Evolutionary conservation across 92 coral and sea anemone genomes (phyloP).

Genomic region (Diadumene lineata): DNA sequence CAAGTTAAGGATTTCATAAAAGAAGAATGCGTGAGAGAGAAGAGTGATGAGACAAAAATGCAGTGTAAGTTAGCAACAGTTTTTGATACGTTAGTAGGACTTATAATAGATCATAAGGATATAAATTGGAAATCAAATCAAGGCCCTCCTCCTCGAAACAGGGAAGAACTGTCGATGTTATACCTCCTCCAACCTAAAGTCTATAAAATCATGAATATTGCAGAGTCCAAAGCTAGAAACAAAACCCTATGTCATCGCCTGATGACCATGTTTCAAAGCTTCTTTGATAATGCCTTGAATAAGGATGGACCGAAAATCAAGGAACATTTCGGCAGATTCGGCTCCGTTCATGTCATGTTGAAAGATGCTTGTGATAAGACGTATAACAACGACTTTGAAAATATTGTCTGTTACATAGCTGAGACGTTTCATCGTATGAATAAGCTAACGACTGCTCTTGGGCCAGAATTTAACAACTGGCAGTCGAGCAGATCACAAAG

Average conservation of each 20-base stretch:
- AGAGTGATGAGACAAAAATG: conserved; percentile 29
- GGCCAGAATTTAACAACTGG: conserved; percentile 35
- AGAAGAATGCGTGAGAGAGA: conserved; percentile 33
- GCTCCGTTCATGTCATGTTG: conserved; percentile 37
- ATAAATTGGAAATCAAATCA: conserved; percentile 21
- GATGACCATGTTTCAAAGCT: conserved; percentile 53
- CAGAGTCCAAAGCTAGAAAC: conserved; percentile 33
- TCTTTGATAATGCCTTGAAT: conserved; percentile 42
- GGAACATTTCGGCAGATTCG: conserved; percentile 53
- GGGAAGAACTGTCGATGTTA: conserved; percentile 49
- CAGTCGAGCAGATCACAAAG: conserved; percentile 30
- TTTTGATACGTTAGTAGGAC: conserved; percentile 46
- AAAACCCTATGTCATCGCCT: conserved; percentile 43
- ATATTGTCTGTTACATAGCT: conserved; percentile 42
- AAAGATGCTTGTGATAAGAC: conserved; percentile 38
- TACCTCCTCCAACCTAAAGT: conserved; percentile 53
- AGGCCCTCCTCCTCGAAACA: conserved; percentile 35
- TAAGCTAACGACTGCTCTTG: conserved; percentile 32
- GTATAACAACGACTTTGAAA: conserved; percentile 42
- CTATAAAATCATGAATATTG: conserved; percentile 43
- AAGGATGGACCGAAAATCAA: conserved; percentile 36
- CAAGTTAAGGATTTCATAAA: conserved; percentile 30
- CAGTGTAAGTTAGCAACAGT: conserved; percentile 52
- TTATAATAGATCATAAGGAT: conserved; percentile 28
- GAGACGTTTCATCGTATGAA: conserved; percentile 48